phyloP scores from a whole-genome alignment of 2,888 invertebrate species.

The Prosopocoilus inquinatus region DNA sequence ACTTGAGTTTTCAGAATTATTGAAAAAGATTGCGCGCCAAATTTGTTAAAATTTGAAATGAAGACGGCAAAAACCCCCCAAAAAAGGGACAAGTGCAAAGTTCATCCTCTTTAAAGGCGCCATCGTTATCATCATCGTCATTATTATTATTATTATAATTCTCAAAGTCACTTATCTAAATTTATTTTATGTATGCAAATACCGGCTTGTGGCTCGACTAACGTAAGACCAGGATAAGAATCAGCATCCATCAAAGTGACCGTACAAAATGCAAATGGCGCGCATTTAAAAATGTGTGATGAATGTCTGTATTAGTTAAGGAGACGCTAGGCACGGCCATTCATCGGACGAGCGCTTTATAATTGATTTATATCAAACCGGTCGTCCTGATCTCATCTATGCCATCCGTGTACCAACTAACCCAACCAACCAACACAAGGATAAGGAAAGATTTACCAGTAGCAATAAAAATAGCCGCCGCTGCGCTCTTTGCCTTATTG shows the following conservation, averaged over 20 bases:
- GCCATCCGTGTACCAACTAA: background rate
- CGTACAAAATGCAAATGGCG: background rate
- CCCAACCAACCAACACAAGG: no score
- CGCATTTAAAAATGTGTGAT: background rate
- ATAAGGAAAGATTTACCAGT: background rate
- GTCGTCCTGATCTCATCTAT: background rate
- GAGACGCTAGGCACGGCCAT: background rate
- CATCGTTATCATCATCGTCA: no score
- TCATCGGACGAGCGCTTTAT: background rate
- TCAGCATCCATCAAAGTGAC: background rate
- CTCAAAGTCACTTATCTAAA: background rate
- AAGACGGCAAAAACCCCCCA: no score
- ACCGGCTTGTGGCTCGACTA: background rate
- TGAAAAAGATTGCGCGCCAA: no score
- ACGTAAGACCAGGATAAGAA: conserved; percentile 1
- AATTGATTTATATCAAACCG: conserved; percentile 4
- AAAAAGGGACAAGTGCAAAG: no score
- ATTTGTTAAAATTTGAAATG: no score
- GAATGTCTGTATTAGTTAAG: conserved; percentile 2
- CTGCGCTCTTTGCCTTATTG: background rate
- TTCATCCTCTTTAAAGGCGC: no score
- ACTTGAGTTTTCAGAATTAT: no score
- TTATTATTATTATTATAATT: no score
- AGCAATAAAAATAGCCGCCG: conserved; percentile 1
- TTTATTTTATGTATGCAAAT: conserved; percentile 1